These are phyloP conservation scores for Paracyprichromis sp. DNA, from an alignment of 2,113 vertebrate genomes.

Conservation along the genomic window DNA sequence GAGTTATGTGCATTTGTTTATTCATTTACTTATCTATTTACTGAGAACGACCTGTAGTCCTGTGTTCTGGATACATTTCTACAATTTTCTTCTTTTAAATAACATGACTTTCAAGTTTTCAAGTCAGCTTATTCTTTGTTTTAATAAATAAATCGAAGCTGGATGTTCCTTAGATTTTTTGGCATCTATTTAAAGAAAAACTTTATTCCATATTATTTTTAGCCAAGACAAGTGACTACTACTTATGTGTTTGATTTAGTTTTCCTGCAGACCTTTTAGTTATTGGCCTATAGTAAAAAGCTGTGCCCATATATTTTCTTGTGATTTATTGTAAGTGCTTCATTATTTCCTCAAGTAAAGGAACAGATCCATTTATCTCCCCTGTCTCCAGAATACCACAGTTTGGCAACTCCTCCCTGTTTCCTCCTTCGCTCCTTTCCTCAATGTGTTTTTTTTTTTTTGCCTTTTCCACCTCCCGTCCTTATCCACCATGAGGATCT, in stretches of 20 bases:
- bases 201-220: background rate
- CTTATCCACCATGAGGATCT: background rate
- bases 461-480: background rate
- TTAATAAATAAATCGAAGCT: background rate
- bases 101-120: background rate
- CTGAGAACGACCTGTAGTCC: background rate
- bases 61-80: background rate
- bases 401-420: background rate
- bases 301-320: constrained; percentile 1
- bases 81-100: background rate
- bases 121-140: background rate
- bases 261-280: background rate
- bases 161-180: background rate
- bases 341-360: background rate
- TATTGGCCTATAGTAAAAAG: background rate
- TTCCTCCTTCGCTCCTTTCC: background rate
- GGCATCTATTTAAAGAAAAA: background rate
- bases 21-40: background rate
- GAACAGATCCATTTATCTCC: constrained; percentile 19
- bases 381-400: constrained; percentile 2
- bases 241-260: background rate
- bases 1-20: background rate
- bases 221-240: background rate
- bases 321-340: constrained; percentile 29
- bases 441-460: background rate